These are phyloP conservation scores for Heliconius aoede DNA, from an alignment of 2,888 invertebrate species.

Conservation along the genomic window DNA sequence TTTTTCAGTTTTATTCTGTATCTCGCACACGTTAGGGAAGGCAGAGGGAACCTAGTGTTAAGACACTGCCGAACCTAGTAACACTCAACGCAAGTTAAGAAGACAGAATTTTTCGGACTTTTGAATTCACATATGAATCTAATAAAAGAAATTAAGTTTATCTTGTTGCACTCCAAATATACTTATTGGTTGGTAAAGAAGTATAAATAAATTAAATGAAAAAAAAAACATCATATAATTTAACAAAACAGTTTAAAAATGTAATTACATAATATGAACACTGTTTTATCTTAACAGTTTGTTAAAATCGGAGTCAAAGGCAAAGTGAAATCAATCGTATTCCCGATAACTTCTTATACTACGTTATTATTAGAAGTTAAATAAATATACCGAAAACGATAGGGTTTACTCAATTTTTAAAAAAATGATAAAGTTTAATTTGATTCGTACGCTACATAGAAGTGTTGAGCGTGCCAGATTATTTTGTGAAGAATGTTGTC, in stretches of 20 bases:
- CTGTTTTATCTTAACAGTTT: background rate
- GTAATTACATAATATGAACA: background rate
- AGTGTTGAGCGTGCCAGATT: constrained; percentile 26
- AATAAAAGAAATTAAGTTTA: too few relatives aligned
- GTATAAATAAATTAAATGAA: background rate
- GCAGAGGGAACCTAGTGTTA: too few relatives aligned
- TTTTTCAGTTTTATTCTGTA: too few relatives aligned
- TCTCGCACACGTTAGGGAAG: too few relatives aligned
- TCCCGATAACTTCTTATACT: background rate
- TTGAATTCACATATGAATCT: too few relatives aligned
- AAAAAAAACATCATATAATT: too few relatives aligned
- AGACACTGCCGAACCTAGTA: too few relatives aligned
- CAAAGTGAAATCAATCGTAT: background rate
- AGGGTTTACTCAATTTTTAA: background rate
- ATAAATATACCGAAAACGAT: too few relatives aligned
- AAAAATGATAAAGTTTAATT: constrained; percentile 33
- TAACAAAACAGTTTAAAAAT: background rate
- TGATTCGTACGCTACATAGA: constrained; percentile 23
- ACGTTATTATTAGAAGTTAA: background rate
- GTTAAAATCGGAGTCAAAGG: background rate
- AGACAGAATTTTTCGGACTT: too few relatives aligned
- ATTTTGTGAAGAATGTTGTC: constrained; percentile 56
- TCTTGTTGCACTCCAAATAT: background rate
- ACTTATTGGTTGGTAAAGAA: background rate
- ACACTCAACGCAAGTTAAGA: too few relatives aligned